Base-by-base conservation (phyloP, 2,113 vertebrate genomes). In the Malaclemys terrapin region DNA sequence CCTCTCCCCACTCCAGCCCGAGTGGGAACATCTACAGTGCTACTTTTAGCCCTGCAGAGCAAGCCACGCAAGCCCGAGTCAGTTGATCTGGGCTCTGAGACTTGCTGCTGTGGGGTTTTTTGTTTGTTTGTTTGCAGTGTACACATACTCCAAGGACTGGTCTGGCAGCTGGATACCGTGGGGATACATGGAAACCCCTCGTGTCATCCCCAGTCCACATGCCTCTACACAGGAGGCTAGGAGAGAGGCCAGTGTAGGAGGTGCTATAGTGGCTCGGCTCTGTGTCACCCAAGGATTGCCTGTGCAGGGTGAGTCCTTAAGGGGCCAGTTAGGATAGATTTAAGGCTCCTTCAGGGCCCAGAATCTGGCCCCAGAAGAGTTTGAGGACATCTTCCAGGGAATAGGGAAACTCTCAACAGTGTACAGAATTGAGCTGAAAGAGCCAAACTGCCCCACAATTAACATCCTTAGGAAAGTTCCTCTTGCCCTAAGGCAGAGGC, bases 381-480 rank as follows among this genome's bases (percentile, higher is more conserved):
- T 94, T 84, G 90, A 79, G n/a, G 72, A 47, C 42, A 47, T 45
- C 42, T 27, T 78, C 35, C 56, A 82, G 29, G 38, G 4, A 19
- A 88, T 3, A 72, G n/a, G 65, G 13, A 6, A 11, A 20, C 14
- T 50, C 13, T 24, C 5, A 2, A 1, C 6, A 7, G 20, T 5
- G 19, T 82, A 72, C 82, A 90, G 56, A 42, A 91, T 93, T 88
- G 53, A 31, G 17, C 17, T 52, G 27, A 29, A 90, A 82, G 10
- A 53, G 54, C 10, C 80, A 62, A 78, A 8, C 14, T 10, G 78
- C 76, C 75, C 57, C 49, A 45, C 0, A 1, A 45, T 13, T 92
- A 47, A 84, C 80, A 53, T 10, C 10, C 19, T 65, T 56, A 81
- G 85, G 49, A 95, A 95, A 87, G 50, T 79, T 5, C 53, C 79